A percentile compares a stretch with the other conserved stretches of the same genome.
Evolutionary conservation across 2,113 vertebrate genomes (phyloP).

Genomic region (Corythoichthys haematopterus): DNA sequence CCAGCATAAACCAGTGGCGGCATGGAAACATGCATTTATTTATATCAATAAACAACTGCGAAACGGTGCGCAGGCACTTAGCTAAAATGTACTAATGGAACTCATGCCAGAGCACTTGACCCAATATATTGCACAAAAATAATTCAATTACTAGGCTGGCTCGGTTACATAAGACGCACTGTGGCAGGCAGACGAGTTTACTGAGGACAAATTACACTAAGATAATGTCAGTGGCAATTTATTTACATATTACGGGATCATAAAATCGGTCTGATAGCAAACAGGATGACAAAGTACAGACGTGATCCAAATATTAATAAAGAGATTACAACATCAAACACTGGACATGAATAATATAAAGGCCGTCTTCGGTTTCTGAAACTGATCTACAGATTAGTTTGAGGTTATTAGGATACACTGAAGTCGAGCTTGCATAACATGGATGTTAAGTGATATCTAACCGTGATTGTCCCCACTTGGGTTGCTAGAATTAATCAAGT

Average conservation of each 20-base stretch:
- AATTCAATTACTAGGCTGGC: constrained; percentile 32
- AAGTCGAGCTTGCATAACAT: constrained; percentile 10
- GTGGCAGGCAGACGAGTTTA: constrained; percentile 1
- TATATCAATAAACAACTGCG: constrained; percentile 5
- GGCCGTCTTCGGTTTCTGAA: background rate
- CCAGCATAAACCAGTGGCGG: background rate
- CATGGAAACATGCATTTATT: background rate
- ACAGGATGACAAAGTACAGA: rapidly evolving
- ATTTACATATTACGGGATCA: background rate
- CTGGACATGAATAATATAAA: constrained; percentile 1
- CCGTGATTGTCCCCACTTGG: background rate
- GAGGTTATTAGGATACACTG: background rate
- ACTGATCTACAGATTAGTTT: background rate
- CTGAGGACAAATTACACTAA: no score
- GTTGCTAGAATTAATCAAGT: constrained; percentile 1
- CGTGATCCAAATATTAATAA: background rate
- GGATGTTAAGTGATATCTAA: constrained; percentile 8
- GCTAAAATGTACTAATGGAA: constrained; percentile 14
- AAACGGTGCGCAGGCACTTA: constrained; percentile 13
- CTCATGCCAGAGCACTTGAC: constrained; percentile 10
- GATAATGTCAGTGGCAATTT: background rate
- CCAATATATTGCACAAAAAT: background rate
- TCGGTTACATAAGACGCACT: constrained; percentile 44
- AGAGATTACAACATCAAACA: background rate
- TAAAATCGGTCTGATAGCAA: background rate